Evolutionary conservation across 2,797 vertebrate genomes (phyloP).

Genomic region (Platalea minor): DNA sequence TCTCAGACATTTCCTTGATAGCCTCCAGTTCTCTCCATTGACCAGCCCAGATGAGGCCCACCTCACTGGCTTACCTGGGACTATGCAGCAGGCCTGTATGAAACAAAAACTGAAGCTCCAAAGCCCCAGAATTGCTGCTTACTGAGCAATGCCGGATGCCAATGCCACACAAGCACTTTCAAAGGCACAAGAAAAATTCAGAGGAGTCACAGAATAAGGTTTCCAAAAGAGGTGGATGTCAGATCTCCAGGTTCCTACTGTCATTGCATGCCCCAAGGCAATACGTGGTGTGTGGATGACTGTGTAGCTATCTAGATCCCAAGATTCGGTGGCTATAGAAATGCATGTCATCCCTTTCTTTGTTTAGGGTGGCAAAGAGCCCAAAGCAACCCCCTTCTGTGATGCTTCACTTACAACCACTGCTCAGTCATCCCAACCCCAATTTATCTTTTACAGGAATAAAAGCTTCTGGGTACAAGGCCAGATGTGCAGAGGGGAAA

Average conservation of each 20-base stretch:
- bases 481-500: constrained; percentile 48
- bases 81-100: background rate
- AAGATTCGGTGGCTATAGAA: background rate
- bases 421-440: constrained; percentile 9
- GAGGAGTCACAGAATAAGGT: background rate
- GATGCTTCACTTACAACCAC: background rate
- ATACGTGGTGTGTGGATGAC: background rate
- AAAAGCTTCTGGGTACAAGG: constrained; percentile 42
- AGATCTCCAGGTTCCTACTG: background rate
- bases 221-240: background rate
- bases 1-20: background rate
- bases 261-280: background rate
- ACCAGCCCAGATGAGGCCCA: background rate
- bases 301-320: background rate
- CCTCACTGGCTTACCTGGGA: background rate
- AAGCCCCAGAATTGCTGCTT: background rate
- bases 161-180: fast-evolving
- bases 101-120: background rate
- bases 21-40: background rate
- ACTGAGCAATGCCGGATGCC: background rate
- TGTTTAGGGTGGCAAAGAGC: constrained; percentile 16
- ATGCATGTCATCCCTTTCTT: background rate
- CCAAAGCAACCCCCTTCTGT: background rate
- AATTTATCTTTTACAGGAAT: constrained; percentile 32
- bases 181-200: background rate